Evolutionary conservation across 2,888 invertebrate genomes (phyloP), one percentile per base, ranked within the genome.

Genomic region (Lapara coniferarum): DNA sequence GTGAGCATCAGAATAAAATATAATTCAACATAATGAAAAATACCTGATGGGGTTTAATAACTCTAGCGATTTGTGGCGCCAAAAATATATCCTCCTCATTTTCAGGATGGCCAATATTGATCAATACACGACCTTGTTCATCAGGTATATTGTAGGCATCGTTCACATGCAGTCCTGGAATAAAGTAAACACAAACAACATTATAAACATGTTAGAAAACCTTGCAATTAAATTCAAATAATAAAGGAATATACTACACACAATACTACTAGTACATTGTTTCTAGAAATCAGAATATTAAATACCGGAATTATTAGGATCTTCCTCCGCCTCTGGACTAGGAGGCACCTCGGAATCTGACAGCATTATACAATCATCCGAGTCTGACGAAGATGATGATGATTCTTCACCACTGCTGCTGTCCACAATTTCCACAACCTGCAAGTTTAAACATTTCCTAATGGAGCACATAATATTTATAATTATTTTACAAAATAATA

Each of bases 31-130:
- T 44, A 51, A 25, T 25, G 25, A 55, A 16, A 59, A 66, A 69
- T 81, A 97, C 97, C 95, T 99, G 99, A 95, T 99, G 99, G 2
- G 99, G 98, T 91, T 99, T 99, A 70, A 99, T 98, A 68, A 97
- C 95, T 76, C 97, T 95, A 0, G 98, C 97, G 67, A 99, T 97
- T 86, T 98, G 98, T 0, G 98, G 97, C 0, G 98, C 97, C 70
- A 99, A 94, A 88, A 97, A 99, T 75, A 99, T 96, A 82, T 98
- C 98, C 16, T 97, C 96, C 84, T 99, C 99, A 69, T 96, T 96
- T 70, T 97, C 96, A 0, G 98, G 97, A 89, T 99, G 99, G 10
- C 98, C 98, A 37, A 99, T 96, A 88, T 99, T 99, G 67, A 99
- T 97, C 73, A 98, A 94, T 14, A 99, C 98, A 30, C 98, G 95